Base-by-base conservation (phyloP, 2,888 invertebrate genomes). In the Hydroisotoma schaefferi region DNA sequence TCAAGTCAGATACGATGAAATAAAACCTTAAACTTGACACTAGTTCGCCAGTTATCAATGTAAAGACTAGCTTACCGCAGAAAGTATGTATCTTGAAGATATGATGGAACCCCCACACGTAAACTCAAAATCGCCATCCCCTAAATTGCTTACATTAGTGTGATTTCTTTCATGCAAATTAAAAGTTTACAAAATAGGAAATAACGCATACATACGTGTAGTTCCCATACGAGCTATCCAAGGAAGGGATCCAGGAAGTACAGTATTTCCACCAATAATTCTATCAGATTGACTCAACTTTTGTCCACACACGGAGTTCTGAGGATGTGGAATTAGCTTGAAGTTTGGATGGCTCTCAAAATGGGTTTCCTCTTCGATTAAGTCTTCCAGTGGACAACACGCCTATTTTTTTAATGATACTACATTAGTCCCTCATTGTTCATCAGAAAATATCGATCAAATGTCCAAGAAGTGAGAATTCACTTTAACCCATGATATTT, bases 211-310 rank as follows among this genome's bases (percentile, higher is more conserved):
- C 20, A 25, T 49, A 69, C 63, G 47, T 53, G 18, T 22, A 26
- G 65, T 33, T 26, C 63, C 69, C 4, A 71, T 53, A 44, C 69
- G 12, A 1, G 61, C 71, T 59, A 71, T 65, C 65, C 66, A 71
- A 20, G 71, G 69, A 46, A 64, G 62, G 18, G 63, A 61, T n/a
- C 67, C 69, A 6, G 66, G 61, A 15, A 28, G 15, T 2, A 61
- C 57, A 43, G 49, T 54, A 5, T 57, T 49, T 12, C 69, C 69
- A 4, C 68, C 69, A 12, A 69, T 55, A 18, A 71, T 67, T 55
- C 68, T 55, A 20, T 63, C 60, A 12, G 47, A 12, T 2, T 46
- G 22, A 1, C 57, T 53, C n/a, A 33, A 28, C 8, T 52, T 18
- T 28, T 27, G 25, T 2, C 65, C 65, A 46, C 65, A 65, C 3